Percentiles rank a stretch among this genome's conserved stretches.
These are phyloP conservation scores for Tipula helvola DNA, from an alignment of 2,888 invertebrate genomes.

Conservation along the genomic window DNA sequence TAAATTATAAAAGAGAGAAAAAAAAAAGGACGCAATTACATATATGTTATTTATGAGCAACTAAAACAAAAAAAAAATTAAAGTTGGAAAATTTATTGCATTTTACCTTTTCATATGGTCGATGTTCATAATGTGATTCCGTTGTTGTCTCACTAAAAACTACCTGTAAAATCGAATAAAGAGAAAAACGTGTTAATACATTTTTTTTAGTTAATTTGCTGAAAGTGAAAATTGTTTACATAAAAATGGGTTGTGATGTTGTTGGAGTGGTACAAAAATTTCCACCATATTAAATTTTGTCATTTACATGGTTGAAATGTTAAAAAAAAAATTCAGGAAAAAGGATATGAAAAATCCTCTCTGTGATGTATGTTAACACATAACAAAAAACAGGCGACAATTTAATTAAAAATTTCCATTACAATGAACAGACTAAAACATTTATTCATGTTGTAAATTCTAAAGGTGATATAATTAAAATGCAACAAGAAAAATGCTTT, in stretches of 20 bases:
- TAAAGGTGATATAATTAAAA: not conserved
- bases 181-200: not conserved
- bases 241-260: not conserved
- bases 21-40: slow-evolving; percentile 8
- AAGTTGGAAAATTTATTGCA: not conserved
- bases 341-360: not conserved
- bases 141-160: slow-evolving; percentile 10
- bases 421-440: not conserved
- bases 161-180: not conserved
- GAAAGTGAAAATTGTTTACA: not conserved
- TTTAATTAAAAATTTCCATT: slow-evolving; percentile 4
- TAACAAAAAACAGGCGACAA: not conserved
- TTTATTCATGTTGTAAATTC: not conserved
- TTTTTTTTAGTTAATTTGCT: not conserved
- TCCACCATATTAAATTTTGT: not conserved
- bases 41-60: not conserved
- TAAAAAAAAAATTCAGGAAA: not conserved
- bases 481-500: not conserved
- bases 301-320: not conserved
- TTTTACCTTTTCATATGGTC: slow-evolving; percentile 15
- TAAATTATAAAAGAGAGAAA: slow-evolving; percentile 11
- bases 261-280: not conserved
- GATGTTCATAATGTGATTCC: slow-evolving; percentile 11
- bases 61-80: not conserved
- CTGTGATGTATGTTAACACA: not conserved